Conservation (phyloP, 2,888 invertebrate genomes). For the Galeruca laticollis region DNA sequence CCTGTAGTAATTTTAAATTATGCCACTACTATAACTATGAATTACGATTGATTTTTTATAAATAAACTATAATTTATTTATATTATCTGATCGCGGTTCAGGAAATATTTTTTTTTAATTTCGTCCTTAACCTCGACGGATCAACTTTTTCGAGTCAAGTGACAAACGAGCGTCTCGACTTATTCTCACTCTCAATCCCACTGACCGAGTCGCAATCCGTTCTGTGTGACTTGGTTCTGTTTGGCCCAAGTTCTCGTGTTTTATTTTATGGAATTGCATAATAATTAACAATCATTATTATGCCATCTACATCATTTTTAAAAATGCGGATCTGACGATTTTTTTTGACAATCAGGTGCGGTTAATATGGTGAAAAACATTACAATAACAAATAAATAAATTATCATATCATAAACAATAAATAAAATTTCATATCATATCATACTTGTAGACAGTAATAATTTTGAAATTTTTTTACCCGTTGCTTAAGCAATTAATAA, state of each 20-base stretch:
- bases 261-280: conserved; percentile 8
- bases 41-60: no score
- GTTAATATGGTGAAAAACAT: no score
- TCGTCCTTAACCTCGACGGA: background rate
- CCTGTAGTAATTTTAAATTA: background rate
- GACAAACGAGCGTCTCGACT: conserved; percentile 21
- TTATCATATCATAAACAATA: no score
- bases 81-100: background rate
- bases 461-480: no score
- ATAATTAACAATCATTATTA: background rate
- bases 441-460: no score
- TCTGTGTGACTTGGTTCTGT: background rate
- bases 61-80: no score
- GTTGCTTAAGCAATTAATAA: no score
- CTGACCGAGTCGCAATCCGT: conserved; percentile 56
- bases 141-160: background rate
- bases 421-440: no score
- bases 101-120: background rate
- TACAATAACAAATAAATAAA: no score
- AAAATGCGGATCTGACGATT: background rate
- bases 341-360: background rate
- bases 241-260: conserved; percentile 3
- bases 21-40: background rate
- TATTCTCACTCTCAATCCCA: conserved; percentile 59
- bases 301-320: background rate